These are phyloP conservation scores for Drosophila mojavensis DNA, from an alignment of 1,140 invertebrate genomes.

Conservation along the genomic window DNA sequence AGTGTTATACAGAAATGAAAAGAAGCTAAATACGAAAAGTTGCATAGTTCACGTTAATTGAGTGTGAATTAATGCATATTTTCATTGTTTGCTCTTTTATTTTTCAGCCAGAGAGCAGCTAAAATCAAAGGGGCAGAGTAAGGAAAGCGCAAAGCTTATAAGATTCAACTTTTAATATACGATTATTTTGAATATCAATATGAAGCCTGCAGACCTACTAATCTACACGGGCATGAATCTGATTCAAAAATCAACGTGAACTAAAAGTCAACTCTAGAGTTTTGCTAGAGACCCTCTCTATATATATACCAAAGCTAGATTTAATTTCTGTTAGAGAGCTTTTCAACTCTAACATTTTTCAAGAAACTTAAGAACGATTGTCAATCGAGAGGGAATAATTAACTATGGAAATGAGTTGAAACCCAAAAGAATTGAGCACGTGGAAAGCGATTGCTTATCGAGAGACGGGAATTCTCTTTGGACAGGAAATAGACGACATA, in stretches of 20 bases:
- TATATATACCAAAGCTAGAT: neutral
- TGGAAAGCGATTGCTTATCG: conserved; percentile 72
- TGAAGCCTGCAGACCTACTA: too few species aligned
- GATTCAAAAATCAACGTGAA: too few species aligned
- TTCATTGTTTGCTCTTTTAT: neutral
- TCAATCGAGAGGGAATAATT: conserved; percentile 46
- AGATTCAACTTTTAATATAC: neutral
- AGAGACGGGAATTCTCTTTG: conserved; percentile 29
- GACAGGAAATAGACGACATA: conserved; percentile 8
- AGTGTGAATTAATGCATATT: conserved; percentile 25
- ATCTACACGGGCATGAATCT: too few species aligned
- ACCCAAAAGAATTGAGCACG: conserved; percentile 57
- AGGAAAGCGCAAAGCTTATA: neutral
- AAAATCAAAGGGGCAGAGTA: neutral
- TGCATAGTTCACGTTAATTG: conserved; percentile 25
- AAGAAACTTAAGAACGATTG: conserved; percentile 44
- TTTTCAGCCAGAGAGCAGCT: too few species aligned
- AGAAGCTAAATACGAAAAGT: neutral
- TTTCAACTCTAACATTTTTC: conserved; percentile 44
- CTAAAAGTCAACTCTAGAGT: neutral
- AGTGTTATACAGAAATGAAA: conserved; percentile 21
- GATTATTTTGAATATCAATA: neutral
- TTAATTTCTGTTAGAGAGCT: neutral
- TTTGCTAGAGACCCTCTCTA: conserved; percentile 14
- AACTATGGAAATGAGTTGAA: conserved; percentile 65